Conservation (phyloP, 2,113 vertebrate species). For the Oreochromis aureus region DNA sequence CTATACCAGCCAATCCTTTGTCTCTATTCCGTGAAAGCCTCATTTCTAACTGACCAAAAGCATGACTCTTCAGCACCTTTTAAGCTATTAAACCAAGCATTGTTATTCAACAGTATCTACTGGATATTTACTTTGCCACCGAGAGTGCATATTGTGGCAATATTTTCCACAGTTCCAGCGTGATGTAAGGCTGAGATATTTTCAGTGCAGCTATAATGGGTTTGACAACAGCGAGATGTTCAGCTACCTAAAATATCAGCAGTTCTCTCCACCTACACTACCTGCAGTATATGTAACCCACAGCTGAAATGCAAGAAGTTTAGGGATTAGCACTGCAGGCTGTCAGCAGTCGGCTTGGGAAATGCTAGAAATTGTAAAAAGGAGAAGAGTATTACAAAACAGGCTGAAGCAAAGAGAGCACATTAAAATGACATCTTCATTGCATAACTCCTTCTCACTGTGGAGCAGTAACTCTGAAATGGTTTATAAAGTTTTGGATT, state of each 20-base stretch:
- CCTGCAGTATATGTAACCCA: conserved; percentile 26
- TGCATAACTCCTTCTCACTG: neutral
- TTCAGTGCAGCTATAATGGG: conserved; percentile 36
- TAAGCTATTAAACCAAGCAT: neutral
- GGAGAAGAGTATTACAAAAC: neutral
- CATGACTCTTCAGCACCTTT: neutral
- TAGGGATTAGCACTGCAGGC: neutral
- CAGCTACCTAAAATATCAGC: conserved; percentile 47
- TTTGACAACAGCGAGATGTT: conserved; percentile 38
- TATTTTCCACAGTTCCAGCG: neutral
- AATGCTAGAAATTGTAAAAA: neutral
- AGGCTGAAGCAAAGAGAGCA: neutral
- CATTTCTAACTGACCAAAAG: neutral
- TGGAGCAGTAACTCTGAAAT: neutral
- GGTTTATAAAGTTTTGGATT: neutral
- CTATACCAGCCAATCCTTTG: neutral
- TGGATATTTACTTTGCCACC: neutral
- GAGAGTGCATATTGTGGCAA: neutral
- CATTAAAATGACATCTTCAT: neutral
- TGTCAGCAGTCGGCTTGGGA: neutral
- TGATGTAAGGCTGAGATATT: conserved; percentile 47
- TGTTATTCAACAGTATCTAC: neutral
- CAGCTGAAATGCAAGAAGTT: conserved; percentile 15
- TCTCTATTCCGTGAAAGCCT: neutral
- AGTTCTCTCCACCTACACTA: conserved; percentile 51